Base-by-base conservation (phyloP, 1,140 invertebrate species). In the Heliconius nattereri region DNA sequence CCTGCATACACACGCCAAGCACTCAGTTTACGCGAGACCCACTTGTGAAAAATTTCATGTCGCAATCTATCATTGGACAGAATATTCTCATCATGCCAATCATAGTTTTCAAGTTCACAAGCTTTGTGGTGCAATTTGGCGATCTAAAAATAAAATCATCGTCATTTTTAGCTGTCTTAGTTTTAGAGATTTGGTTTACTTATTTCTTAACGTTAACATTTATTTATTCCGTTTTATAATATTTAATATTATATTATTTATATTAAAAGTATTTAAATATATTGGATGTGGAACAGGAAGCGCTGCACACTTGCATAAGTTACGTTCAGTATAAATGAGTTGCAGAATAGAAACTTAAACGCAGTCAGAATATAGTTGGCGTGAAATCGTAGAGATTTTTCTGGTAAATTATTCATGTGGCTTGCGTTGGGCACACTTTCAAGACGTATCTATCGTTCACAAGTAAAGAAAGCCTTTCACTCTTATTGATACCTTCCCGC, bases 371-470 rank as follows among this genome's bases (percentile, higher is more conserved):
- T 94, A 90, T 87, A 90, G 87, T 91, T 87, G 83, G 84, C 87
- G 91, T 93, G 91, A 93, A 94, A 94, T 92, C 92, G 91, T 92
- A 90, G 89, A 92, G 91, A 92, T 92, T 93, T 92, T 93, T 93
- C 91, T 93, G 91, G 90, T 94, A 93, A 93, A 94, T 94, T 94
- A 94, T 94, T 94, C 91, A 94, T 94, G 90, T 92, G 86, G 87
- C 85, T 89, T 84, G 89, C 89, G 87, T 86, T 89, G 89, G 87
- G 86, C 85, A 82, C 81, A 92, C 91, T 94, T 94, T 93, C 92
- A 87, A 92, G 85, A 83, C 85, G 32, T 86, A 88, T 92, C 85
- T 85, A 89, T 92, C 88, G 87, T 88, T 66, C 26, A 66, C 23
- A 29, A 66, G 60, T 26, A 29, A 85, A 88, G 88, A 92, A 92